A percentile compares a stretch with the other conserved stretches of the same genome.
phyloP scores from a whole-genome alignment of 2,888 invertebrate genomes.

The Nomada lathburiana region DNA sequence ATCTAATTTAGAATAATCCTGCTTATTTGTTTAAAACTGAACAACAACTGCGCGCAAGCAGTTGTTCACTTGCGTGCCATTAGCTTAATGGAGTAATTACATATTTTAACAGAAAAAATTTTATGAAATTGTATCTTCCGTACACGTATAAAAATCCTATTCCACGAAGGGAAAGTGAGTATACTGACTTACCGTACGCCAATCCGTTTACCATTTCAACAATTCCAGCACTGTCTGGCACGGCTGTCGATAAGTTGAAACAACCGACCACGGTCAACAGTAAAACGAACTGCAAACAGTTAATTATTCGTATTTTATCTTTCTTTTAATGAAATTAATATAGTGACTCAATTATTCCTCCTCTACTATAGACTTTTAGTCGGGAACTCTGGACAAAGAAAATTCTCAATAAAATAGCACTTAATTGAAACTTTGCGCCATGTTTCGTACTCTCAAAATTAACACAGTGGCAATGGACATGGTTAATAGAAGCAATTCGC shows the following conservation, averaged over 20 bases:
- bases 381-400: background rate
- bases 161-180: background rate
- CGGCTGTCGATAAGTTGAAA: constrained; percentile 62
- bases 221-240: constrained; percentile 83
- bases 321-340: background rate
- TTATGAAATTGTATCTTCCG: background rate
- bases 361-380: background rate
- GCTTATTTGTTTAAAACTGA: background rate
- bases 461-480: constrained; percentile 5
- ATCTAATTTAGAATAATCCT: background rate
- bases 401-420: background rate
- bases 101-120: background rate
- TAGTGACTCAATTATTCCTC: background rate
- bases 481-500: constrained; percentile 23
- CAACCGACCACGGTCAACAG: constrained; percentile 46
- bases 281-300: constrained; percentile 43
- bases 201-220: constrained; percentile 83
- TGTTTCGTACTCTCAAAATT: background rate
- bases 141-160: background rate
- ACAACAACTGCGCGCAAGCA: background rate
- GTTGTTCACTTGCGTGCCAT: background rate
- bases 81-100: background rate
- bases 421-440: background rate
- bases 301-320: background rate
- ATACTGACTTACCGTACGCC: constrained; percentile 81